A percentile compares a stretch with the other conserved stretches of the same genome.
phyloP scores from a whole-genome alignment of 2,888 invertebrate species.

The Melinaea marsaeus region DNA sequence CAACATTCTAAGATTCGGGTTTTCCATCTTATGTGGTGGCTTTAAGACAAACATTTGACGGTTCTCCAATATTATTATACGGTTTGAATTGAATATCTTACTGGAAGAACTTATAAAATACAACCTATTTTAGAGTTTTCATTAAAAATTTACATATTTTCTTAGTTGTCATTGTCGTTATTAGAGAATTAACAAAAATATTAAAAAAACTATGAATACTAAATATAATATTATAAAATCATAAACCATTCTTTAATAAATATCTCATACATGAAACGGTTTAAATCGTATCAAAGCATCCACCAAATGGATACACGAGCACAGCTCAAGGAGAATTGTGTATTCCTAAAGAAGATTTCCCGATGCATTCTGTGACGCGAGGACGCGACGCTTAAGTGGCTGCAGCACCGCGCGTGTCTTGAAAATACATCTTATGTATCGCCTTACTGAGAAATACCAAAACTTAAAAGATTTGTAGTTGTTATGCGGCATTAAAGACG shows the following conservation, averaged over 20 bases:
- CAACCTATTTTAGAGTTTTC: too few species aligned
- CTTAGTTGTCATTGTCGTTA: too few species aligned
- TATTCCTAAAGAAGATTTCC: conserved; percentile 44
- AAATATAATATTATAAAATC: too few species aligned
- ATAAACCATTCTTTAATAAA: too few species aligned
- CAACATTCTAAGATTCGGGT: conserved; percentile 20
- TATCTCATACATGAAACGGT: too few species aligned
- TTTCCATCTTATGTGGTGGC: conserved; percentile 20
- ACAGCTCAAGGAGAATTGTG: conserved; percentile 42
- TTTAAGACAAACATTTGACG: conserved; percentile 19
- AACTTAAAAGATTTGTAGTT: conserved; percentile 19
- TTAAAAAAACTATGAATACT: too few species aligned
- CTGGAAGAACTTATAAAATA: too few species aligned
- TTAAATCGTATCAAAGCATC: conserved; percentile 23
- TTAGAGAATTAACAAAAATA: too few species aligned
- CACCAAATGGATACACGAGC: conserved; percentile 62
- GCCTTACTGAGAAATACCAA: conserved; percentile 37
- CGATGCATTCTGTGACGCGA: conserved; percentile 53
- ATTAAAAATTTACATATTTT: too few species aligned
- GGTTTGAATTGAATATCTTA: conserved; percentile 9
- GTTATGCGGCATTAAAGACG: conserved; percentile 9
- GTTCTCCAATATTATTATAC: conserved; percentile 20
- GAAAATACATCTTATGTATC: conserved; percentile 50
- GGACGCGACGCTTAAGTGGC: conserved; percentile 56
- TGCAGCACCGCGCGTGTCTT: conserved; percentile 46